phyloP scores from a whole-genome alignment of 2,113 vertebrate species.

The Rhea americana region DNA sequence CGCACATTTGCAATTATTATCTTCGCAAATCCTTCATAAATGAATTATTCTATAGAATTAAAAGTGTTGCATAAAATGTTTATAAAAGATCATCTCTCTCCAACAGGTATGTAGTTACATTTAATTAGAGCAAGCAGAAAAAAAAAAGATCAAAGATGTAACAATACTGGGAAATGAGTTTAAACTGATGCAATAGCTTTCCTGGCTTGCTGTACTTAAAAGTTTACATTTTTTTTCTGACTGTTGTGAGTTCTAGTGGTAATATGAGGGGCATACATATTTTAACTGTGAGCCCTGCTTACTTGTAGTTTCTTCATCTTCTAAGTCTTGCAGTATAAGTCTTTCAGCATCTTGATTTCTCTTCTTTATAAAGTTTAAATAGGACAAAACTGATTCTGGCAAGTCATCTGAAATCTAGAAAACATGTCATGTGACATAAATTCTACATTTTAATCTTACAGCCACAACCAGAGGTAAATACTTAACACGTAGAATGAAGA shows the following conservation, averaged over 20 bases:
- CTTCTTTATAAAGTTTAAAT: constrained; percentile 78
- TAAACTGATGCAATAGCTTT: neutral
- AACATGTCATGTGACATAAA: neutral
- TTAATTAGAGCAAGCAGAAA: neutral
- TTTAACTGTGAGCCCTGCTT: constrained; percentile 5
- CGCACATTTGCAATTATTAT: neutral
- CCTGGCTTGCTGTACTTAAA: neutral
- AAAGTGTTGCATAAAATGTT: neutral
- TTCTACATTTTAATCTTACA: neutral
- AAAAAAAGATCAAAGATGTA: neutral
- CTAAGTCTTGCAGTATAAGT: constrained; percentile 78
- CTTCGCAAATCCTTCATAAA: neutral
- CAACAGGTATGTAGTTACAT: neutral
- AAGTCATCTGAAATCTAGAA: constrained; percentile 76
- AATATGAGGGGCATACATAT: neutral
- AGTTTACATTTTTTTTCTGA: neutral
- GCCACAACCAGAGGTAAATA: neutral
- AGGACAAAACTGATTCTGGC: constrained; percentile 83
- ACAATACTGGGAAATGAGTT: neutral
- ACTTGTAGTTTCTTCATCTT: constrained; percentile 73
- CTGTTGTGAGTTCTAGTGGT: neutral
- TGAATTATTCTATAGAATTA: neutral
- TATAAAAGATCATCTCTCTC: neutral
- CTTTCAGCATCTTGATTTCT: constrained; percentile 79
- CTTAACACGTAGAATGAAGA: neutral